Conservation (phyloP, 2,113 vertebrate species). For the Elgaria multicarinata region DNA sequence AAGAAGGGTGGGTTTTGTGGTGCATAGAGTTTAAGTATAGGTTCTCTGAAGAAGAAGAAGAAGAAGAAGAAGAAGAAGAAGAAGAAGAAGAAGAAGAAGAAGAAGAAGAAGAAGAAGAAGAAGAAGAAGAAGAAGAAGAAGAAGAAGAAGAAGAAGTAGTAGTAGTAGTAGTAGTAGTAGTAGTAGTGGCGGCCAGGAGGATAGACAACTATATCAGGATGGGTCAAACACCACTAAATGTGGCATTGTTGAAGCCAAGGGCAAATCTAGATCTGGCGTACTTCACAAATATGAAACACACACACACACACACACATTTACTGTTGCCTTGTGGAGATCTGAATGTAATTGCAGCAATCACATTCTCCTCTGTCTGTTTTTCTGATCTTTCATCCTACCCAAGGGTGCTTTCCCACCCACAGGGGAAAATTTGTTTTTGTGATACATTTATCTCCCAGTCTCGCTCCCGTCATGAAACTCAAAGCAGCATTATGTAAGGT, state of each 20-base stretch:
- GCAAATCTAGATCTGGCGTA: background rate
- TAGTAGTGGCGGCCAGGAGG: no score
- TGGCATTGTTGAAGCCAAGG: background rate
- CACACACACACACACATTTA: no score
- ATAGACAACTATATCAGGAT: background rate
- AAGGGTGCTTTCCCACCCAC: background rate
- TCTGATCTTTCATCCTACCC: background rate
- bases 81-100: no score
- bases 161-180: no score
- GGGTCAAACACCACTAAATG: no score
- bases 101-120: no score
- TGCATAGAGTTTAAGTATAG: background rate
- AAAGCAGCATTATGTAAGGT: background rate
- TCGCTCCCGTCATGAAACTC: background rate
- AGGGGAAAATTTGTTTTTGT: background rate
- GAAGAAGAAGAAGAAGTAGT: no score
- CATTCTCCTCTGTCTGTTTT: background rate
- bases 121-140: no score
- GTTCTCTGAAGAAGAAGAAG: no score
- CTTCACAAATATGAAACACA: no score
- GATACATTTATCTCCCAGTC: background rate
- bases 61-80: no score
- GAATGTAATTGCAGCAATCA: no score
- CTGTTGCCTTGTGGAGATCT: background rate
- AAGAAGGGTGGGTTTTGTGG: background rate